These are phyloP conservation scores for Choloepus didactylus DNA, from an alignment of 2,797 vertebrate species.

Conservation along the genomic window DNA sequence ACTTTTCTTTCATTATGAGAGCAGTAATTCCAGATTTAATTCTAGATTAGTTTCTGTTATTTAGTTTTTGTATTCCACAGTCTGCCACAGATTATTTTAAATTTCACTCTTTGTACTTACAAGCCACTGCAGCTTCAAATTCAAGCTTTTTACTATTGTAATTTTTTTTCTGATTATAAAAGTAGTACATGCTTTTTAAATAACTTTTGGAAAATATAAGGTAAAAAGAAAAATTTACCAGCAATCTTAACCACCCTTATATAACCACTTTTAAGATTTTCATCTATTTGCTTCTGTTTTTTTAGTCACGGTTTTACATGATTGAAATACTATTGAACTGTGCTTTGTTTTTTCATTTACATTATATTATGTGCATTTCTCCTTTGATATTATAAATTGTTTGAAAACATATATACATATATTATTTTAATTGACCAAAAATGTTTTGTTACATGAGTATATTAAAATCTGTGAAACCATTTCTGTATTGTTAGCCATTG, in stretches of 20 bases:
- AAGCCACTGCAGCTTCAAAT: background rate
- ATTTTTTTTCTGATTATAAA: slow-evolving; percentile 56
- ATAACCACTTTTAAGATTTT: slow-evolving; percentile 12
- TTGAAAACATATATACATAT: slow-evolving; percentile 11
- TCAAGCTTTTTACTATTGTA: background rate
- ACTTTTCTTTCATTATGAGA: background rate
- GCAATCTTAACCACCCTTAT: background rate
- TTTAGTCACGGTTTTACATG: slow-evolving; percentile 37
- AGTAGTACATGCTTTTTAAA: slow-evolving; percentile 32
- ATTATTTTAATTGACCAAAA: slow-evolving; percentile 50
- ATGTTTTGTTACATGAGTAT: background rate
- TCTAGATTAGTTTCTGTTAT: background rate
- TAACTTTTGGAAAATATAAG: slow-evolving; percentile 20
- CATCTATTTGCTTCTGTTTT: background rate
- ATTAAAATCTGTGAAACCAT: slow-evolving; percentile 51
- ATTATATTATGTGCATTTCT: slow-evolving; percentile 12
- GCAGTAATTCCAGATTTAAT: background rate
- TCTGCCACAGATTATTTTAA: slow-evolving; percentile 15
- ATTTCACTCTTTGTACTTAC: background rate
- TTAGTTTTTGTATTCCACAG: slow-evolving; percentile 26
- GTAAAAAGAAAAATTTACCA: background rate
- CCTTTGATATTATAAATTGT: slow-evolving; percentile 17
- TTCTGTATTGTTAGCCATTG: background rate
- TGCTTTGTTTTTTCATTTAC: background rate
- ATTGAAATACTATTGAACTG: slow-evolving; percentile 23